A percentile compares a stretch with the other conserved stretches of the same genome.
Conservation (phyloP, 1,140 invertebrate genomes). For the Microplitis demolitor region DNA sequence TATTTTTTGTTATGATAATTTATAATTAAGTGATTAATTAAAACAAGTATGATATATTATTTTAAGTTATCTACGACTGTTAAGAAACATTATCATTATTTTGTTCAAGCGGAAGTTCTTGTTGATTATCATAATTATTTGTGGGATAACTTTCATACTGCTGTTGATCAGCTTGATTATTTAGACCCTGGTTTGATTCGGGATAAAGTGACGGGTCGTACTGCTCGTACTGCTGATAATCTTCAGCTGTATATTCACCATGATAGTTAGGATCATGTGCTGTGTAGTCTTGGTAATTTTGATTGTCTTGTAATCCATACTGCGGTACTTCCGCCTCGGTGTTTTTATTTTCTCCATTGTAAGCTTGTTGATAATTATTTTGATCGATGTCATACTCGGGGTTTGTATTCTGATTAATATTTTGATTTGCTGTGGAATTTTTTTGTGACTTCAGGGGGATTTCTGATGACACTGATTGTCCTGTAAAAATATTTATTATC, state of each 20-base stretch:
- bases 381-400: background rate
- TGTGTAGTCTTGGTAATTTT: constrained; percentile 31
- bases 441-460: background rate
- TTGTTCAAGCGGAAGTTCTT: background rate
- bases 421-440: background rate
- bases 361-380: constrained; percentile 1
- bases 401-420: background rate
- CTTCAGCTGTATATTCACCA: constrained; percentile 36
- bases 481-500: too few relatives aligned
- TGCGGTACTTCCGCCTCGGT: background rate
- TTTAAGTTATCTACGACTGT: background rate
- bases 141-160: constrained; percentile 27
- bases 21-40: background rate
- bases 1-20: too few relatives aligned
- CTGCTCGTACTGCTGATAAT: constrained; percentile 42
- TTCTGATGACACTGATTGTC: too few relatives aligned
- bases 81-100: background rate
- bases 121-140: constrained; percentile 12
- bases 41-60: background rate
- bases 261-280: constrained; percentile 30
- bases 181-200: constrained; percentile 16
- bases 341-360: constrained; percentile 9
- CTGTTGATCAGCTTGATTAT: constrained; percentile 17
- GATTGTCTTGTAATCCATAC: constrained; percentile 19
- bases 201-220: constrained; percentile 42